phyloP scores from a whole-genome alignment of 2,113 vertebrate species.

The Elaphurus davidianus region DNA sequence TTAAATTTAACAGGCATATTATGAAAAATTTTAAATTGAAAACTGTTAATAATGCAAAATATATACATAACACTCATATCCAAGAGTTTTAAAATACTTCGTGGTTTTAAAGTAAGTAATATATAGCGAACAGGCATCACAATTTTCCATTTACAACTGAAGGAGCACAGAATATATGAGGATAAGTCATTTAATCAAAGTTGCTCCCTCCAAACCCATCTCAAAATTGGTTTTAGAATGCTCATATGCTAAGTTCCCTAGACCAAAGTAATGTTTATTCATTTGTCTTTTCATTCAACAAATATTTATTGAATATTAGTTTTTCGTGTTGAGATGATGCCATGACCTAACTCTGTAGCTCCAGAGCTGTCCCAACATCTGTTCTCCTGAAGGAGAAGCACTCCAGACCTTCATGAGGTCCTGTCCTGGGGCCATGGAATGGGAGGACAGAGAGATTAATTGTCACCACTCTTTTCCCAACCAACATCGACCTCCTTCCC shows the following conservation, averaged over 20 bases:
- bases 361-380: neutral
- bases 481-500: neutral
- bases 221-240: neutral
- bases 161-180: neutral
- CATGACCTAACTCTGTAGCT: neutral
- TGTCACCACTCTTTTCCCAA: neutral
- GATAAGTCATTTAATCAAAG: neutral
- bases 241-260: neutral
- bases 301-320: neutral
- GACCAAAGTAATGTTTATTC: neutral
- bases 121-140: neutral
- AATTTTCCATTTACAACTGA: neutral
- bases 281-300: neutral
- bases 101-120: neutral
- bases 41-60: slow-evolving; percentile 22
- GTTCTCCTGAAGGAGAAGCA: neutral
- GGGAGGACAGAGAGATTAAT: neutral
- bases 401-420: neutral
- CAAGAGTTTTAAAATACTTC: neutral
- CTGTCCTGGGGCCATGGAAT: neutral
- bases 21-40: neutral
- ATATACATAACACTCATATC: neutral
- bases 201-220: neutral
- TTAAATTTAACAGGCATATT: neutral
- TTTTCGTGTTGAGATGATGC: neutral